Conservation (phyloP, 2,797 vertebrate species). For the Labroides dimidiatus region DNA sequence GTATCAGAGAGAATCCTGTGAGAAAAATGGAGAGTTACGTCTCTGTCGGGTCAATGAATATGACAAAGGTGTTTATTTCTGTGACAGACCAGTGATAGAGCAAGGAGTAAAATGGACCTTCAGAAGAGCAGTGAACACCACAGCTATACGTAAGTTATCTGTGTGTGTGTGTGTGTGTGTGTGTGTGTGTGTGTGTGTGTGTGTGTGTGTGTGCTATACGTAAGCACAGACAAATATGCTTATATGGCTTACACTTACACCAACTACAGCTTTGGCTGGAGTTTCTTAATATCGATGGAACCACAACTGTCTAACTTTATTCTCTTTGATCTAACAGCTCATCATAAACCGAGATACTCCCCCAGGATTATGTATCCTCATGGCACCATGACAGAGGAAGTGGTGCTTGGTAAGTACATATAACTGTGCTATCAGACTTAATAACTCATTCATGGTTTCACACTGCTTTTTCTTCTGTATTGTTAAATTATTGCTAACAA, state of each 20-base stretch:
- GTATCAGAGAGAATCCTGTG: fast-evolving
- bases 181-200: no score
- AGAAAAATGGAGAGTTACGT: background rate
- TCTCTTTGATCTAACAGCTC: slow-evolving; percentile 45
- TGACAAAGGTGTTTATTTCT: slow-evolving; percentile 63
- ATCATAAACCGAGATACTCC: fast-evolving
- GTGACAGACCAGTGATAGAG: slow-evolving; percentile 61
- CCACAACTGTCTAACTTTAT: slow-evolving; percentile 19
- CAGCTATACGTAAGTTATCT: slow-evolving; percentile 69
- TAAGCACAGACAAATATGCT: no score
- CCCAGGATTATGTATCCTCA: slow-evolving; percentile 54
- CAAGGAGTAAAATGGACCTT: slow-evolving; percentile 56
- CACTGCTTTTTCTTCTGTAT: no score
- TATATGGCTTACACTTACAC: no score
- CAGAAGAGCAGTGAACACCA: slow-evolving; percentile 61
- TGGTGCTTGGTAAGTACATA: slow-evolving; percentile 70
- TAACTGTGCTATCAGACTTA: background rate
- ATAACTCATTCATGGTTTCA: background rate
- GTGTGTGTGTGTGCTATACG: no score
- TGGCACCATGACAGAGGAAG: slow-evolving; percentile 44
- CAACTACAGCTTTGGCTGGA: no score
- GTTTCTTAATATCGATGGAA: no score
- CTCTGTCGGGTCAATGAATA: background rate
- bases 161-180: no score
- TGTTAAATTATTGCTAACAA: no score